A percentile compares a stretch with the other conserved stretches of the same genome.
Evolutionary conservation across 2,797 vertebrate species (phyloP).

Genomic region (Sebastes paucispinis): DNA sequence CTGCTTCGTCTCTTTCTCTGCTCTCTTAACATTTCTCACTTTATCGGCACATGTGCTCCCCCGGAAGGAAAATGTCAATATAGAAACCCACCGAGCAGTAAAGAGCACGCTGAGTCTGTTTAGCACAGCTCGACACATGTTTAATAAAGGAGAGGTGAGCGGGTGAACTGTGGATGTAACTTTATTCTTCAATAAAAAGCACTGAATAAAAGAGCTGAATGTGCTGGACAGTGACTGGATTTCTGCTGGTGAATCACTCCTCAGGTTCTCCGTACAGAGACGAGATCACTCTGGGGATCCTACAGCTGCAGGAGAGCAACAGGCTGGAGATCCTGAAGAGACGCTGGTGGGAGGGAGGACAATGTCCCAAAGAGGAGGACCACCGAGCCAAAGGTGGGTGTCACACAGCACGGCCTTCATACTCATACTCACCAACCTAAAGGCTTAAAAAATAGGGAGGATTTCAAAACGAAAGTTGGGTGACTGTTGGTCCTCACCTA

Average conservation of each 20-base stretch:
- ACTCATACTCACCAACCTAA: no score
- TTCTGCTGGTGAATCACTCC: background rate
- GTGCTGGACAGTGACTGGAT: background rate
- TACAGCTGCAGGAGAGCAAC: slow-evolving; percentile 92
- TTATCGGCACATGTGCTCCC: background rate
- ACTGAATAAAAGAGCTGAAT: background rate
- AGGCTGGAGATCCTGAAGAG: slow-evolving; percentile 91
- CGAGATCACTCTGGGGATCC: slow-evolving; percentile 89
- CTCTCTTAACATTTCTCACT: background rate
- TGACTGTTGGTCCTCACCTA: no score
- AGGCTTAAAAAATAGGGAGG: no score
- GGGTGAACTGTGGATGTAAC: background rate
- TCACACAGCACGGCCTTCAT: no score
- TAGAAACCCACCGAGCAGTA: background rate
- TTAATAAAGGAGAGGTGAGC: background rate
- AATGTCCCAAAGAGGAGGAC: slow-evolving; percentile 91
- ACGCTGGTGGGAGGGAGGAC: slow-evolving; percentile 91
- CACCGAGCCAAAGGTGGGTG: slow-evolving; percentile 88
- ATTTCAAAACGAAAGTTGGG: no score
- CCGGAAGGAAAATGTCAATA: background rate
- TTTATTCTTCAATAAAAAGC: background rate
- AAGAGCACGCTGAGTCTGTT: background rate
- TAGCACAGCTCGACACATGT: background rate
- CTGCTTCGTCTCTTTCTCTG: background rate
- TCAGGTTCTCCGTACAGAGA: slow-evolving; percentile 89